Percentiles rank a stretch among this genome's conserved stretches.
phyloP scores from a whole-genome alignment of 2,113 vertebrate genomes.

The Sinocyclocheilus anshuiensis region DNA sequence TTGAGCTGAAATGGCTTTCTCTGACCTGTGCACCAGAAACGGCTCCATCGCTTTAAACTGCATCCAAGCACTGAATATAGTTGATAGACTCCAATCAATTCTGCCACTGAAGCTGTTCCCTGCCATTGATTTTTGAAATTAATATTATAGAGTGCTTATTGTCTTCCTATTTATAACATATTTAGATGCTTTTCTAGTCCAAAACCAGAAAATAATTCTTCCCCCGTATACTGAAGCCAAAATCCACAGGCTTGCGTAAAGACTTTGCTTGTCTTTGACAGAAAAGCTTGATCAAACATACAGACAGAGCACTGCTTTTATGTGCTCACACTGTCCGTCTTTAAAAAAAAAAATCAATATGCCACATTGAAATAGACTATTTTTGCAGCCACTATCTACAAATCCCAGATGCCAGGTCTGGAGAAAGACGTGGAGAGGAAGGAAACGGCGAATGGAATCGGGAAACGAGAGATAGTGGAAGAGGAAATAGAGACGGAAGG shows the following conservation, averaged over 20 bases:
- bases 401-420: conserved; percentile 16
- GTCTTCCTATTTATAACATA: neutral
- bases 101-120: conserved; percentile 40
- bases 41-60: conserved; percentile 32
- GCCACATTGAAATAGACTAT: conserved; percentile 22
- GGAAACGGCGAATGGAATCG: neutral
- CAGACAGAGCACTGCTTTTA: neutral
- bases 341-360: conserved; percentile 18
- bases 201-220: conserved; percentile 40
- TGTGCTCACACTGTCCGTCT: neutral
- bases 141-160: conserved; percentile 40
- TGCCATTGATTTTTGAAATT: conserved; percentile 48
- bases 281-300: neutral
- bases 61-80: conserved; percentile 9
- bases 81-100: conserved; percentile 52
- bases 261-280: neutral
- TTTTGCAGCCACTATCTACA: conserved; percentile 26
- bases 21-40: conserved; percentile 40
- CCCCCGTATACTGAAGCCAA: neutral
- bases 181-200: neutral
- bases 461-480: neutral
- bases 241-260: conserved; percentile 5
- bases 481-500: conserved; percentile 2
- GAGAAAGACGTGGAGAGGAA: conserved; percentile 10
- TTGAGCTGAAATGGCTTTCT: conserved; percentile 34